Evolutionary conservation across 2,113 vertebrate genomes (phyloP), one percentile per base, ranked within the genome.

Genomic region (Aegotheles bennettii): DNA sequence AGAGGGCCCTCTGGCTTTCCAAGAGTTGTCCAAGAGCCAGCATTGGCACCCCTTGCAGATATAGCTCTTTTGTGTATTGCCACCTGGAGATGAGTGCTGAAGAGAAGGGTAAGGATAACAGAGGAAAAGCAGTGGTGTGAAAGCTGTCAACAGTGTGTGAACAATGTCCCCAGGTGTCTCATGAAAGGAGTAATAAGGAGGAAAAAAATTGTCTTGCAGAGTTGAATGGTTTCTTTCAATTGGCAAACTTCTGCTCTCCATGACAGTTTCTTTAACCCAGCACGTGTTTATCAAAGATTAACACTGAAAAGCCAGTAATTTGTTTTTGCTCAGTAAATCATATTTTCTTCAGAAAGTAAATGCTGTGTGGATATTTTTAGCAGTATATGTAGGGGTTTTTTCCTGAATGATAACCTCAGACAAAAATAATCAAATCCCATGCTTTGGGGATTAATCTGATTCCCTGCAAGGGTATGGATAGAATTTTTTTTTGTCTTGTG

Each of bases 361-460:
- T 68, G 78, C 83, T 84, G 42, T 59, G 51, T 90, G 74, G 92
- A 61, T 94, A 96, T 97, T 97, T 95, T 70, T 94, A 96, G 88
- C 82, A 81, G 91, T 93, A 71, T 61, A 53, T 94, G n/a, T n/a
- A n/a, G 92, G 69, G 35, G 18, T 84, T 95, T 69, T 97, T 96
- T 90, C 87, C 88, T 94, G 97, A 94, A 96, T 96, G 95, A 96
- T 97, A 97, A 96, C 94, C 84, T 95, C 91, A 86, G 97, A 97
- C 94, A 97, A 97, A 95, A 93, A 85, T 95, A 96, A 97, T 97
- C 96, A 97, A 83, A 97, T 97, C 94, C 94, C 92, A 88, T 96
- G 95, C 96, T 97, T 94, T 96, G 82, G 90, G 90, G 97, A 93
- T 96, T 96, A 97, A 96, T 96, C 94, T 95, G 97, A 97, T 97